Evolutionary conservation across 2,888 invertebrate species (phyloP).

Genomic region (Geotrupes spiniger): DNA sequence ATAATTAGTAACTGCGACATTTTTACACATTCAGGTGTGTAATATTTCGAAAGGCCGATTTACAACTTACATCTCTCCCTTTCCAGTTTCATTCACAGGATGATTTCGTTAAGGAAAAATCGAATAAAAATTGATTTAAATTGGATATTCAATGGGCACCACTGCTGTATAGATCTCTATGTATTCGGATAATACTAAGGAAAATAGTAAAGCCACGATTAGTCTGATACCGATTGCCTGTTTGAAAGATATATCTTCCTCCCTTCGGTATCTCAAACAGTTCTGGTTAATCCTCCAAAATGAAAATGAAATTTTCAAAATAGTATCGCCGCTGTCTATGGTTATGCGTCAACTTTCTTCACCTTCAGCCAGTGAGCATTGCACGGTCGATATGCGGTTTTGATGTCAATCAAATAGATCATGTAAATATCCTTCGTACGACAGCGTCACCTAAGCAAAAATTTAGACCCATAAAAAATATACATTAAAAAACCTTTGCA

Average conservation of each 20-base stretch:
- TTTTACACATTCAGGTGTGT: slow-evolving; percentile 32
- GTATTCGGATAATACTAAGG: slow-evolving; percentile 63
- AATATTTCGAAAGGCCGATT: too few species aligned
- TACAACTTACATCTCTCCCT: neutral
- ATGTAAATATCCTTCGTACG: too few species aligned
- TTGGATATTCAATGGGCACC: slow-evolving; percentile 86
- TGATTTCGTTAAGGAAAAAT: slow-evolving; percentile 21
- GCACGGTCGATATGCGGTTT: slow-evolving; percentile 23
- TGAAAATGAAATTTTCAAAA: slow-evolving; percentile 36
- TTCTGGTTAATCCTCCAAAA: slow-evolving; percentile 54
- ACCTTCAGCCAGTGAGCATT: slow-evolving; percentile 22
- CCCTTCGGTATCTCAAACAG: slow-evolving; percentile 62
- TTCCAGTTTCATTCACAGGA: slow-evolving; percentile 24
- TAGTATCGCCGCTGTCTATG: slow-evolving; percentile 10
- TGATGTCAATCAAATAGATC: slow-evolving; percentile 27
- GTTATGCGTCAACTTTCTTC: slow-evolving; percentile 19
- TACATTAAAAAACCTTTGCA: slow-evolving; percentile 43
- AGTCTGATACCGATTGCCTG: slow-evolving; percentile 64
- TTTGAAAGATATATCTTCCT: slow-evolving; percentile 55
- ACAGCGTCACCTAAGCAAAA: neutral
- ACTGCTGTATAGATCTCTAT: slow-evolving; percentile 65
- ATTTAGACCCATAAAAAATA: neutral
- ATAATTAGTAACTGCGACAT: slow-evolving; percentile 23
- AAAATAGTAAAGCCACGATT: slow-evolving; percentile 58
- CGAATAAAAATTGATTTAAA: slow-evolving; percentile 55